Conservation (phyloP, 2,113 vertebrate species). For the Oncorhynchus nerka region DNA sequence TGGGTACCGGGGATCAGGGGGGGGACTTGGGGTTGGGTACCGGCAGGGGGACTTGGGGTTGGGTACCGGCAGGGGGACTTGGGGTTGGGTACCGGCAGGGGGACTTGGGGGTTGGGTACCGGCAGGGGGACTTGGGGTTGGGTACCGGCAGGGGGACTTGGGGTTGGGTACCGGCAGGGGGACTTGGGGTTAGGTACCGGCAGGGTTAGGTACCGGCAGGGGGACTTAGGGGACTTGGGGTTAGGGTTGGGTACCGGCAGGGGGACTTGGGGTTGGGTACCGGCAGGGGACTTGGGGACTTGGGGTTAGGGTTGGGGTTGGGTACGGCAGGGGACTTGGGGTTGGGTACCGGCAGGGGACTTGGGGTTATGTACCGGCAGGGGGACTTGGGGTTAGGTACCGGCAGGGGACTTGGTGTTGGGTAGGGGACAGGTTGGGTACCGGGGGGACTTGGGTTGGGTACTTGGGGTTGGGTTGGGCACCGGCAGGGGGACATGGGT, state of each 20-base stretch:
- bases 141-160: too few relatives aligned
- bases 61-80: too few relatives aligned
- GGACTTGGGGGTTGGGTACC: constrained; percentile 57
- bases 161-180: too few relatives aligned
- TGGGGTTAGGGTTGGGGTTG: constrained; percentile 85
- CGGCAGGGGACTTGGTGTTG: constrained; percentile 94
- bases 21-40: constrained; percentile 78
- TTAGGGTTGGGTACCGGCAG: constrained; percentile 85
- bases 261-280: too few relatives aligned
- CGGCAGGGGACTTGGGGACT: too few relatives aligned
- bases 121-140: too few relatives aligned
- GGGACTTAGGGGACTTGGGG: constrained; percentile 93
- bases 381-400: constrained; percentile 97
- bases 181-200: constrained; percentile 90
- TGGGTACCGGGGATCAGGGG: constrained; percentile 77
- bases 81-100: constrained; percentile 65
- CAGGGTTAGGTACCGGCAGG: constrained; percentile 97
- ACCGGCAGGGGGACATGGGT: too few relatives aligned
- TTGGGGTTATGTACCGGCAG: constrained; percentile 50
- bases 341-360: too few relatives aligned
- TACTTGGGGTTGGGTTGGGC: constrained; percentile 86
- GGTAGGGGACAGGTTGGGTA: constrained; percentile 69
- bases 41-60: constrained; percentile 57
- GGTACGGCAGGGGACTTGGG: constrained; percentile 84
- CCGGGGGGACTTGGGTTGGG: constrained; percentile 75